Percentiles rank a stretch among this genome's conserved stretches.
These are phyloP conservation scores for Propithecus perrieri DNA, from an alignment of 2,797 vertebrate species.

Conservation along the genomic window DNA sequence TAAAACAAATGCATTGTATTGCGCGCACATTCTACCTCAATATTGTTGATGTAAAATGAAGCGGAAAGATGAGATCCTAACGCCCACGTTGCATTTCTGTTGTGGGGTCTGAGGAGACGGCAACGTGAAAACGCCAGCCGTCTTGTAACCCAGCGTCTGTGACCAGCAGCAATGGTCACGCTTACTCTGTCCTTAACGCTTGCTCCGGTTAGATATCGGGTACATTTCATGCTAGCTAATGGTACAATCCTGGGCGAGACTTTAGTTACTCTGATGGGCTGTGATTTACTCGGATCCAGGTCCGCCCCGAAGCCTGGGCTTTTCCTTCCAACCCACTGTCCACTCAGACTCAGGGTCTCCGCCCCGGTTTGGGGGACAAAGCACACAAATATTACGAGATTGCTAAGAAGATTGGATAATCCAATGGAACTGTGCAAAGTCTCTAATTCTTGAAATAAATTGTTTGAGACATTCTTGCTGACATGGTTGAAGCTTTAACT, in stretches of 20 bases:
- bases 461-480: neutral
- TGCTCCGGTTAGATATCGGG: rapidly evolving
- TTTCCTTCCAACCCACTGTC: neutral
- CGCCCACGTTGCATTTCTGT: rapidly evolving
- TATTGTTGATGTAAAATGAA: no score
- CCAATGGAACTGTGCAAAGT: no score
- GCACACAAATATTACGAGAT: rapidly evolving
- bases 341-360: neutral
- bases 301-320: rapidly evolving
- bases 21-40: no score
- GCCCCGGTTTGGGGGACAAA: neutral
- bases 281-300: rapidly evolving
- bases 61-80: rapidly evolving
- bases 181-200: neutral
- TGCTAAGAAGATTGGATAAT: rapidly evolving
- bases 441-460: neutral
- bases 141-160: neutral
- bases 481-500: neutral
- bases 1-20: no score
- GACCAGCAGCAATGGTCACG: rapidly evolving
- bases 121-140: rapidly evolving
- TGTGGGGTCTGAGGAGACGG: neutral
- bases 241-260: neutral
- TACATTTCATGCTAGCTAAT: neutral
- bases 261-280: rapidly evolving